Evolutionary conservation across 2,797 vertebrate genomes (phyloP).

Genomic region (Perodicticus potto): DNA sequence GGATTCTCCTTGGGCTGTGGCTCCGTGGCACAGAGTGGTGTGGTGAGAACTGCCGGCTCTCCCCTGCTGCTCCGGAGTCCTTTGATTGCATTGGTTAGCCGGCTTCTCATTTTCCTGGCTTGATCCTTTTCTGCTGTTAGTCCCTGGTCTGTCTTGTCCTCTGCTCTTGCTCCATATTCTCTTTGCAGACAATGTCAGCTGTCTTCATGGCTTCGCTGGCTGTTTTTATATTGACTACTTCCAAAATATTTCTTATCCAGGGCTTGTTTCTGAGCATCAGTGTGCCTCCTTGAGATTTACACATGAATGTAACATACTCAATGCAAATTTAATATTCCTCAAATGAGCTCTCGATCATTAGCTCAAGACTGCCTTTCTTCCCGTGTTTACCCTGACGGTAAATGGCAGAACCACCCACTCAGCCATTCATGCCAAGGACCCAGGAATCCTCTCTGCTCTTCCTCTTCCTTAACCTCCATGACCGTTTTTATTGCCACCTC

Average conservation of each 20-base stretch:
- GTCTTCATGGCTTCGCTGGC: not conserved
- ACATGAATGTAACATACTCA: not conserved
- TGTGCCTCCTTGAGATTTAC: conserved; percentile 17
- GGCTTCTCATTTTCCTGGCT: not conserved
- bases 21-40: not conserved
- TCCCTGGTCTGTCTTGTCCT: not conserved
- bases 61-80: not conserved
- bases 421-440: too few relatives aligned
- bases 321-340: not conserved
- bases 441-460: not conserved
- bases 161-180: not conserved
- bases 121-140: not conserved
- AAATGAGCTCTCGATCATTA: not conserved
- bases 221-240: conserved; percentile 49
- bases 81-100: too few relatives aligned
- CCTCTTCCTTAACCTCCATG: not conserved
- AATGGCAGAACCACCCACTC: not conserved
- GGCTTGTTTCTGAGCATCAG: conserved; percentile 26
- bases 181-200: not conserved
- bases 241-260: not conserved
- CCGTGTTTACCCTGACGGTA: not conserved
- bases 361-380: not conserved
- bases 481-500: not conserved
- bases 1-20: not conserved
- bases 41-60: not conserved